Base-by-base conservation (phyloP, 2,113 vertebrate species). In the Platycercus adscitus region DNA sequence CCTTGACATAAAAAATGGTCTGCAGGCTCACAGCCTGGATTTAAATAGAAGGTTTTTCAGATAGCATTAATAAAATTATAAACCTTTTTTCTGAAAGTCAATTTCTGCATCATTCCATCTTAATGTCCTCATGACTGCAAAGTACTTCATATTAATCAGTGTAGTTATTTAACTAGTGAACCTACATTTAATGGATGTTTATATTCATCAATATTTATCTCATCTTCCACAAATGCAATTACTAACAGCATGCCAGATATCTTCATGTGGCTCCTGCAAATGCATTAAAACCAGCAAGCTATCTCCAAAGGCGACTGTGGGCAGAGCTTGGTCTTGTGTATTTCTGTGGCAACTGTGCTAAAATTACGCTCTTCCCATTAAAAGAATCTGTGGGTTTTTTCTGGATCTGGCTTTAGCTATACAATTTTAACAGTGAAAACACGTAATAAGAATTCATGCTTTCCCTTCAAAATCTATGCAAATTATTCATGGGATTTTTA, bases 151-250 rank as follows among this genome's bases (percentile, higher is more conserved):
- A 89, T 81, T 94, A 78, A 79, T 64, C 70, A 88, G 69, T 47
- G 31, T 6, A 70, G 68, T 66, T 70, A 88, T 56, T 91, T 94
- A 90, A 91, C 69, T 55, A 35, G 60, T 44, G 46, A 95, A 69
- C 46, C 80, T 90, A 70, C 50, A 33, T 77, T 91, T 94, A 92
- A 92, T 61, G 55, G 26, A 4, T 90, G 76, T 63, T 94, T 94
- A 81, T 78, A 94, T 55, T 73, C 72, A 58, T 86, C 86, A 83
- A 64, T 75, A 82, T 66, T 94, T 86, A 96, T 75, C 88, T 88
- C 71, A 53, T 87, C 82, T 88, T 80, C 76, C 72, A 73, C 88
- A 86, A 92, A 91, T 78, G 33, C 83, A 86, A 88, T 90, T 63
- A 96, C 65, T 66, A 86, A 88, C 43, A 88, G 80, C 80, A 70